phyloP scores from a whole-genome alignment of 2,888 invertebrate species.

The Eristalis pertinax region DNA sequence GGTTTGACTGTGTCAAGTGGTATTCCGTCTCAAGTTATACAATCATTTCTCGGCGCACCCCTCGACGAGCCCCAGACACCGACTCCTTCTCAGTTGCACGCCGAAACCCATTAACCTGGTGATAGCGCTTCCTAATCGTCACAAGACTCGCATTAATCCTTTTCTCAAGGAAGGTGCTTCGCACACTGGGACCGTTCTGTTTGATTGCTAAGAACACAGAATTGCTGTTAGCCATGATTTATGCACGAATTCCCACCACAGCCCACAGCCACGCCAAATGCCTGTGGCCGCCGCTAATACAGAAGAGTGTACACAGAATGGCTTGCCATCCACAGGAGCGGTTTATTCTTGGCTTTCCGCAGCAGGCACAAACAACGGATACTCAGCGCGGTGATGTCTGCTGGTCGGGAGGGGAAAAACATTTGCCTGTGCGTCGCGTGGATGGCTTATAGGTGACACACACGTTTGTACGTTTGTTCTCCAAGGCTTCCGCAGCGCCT shows the following conservation, averaged over 20 bases:
- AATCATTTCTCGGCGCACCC: not conserved
- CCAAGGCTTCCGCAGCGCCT: not conserved
- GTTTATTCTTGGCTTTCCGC: not conserved
- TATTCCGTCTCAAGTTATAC: not conserved
- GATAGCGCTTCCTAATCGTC: constrained; percentile 5
- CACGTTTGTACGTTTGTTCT: not conserved
- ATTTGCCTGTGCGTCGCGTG: constrained; percentile 5
- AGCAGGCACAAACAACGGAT: not conserved
- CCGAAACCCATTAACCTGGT: constrained; percentile 10
- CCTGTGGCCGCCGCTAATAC: not conserved
- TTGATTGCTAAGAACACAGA: constrained; percentile 4
- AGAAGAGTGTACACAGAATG: not conserved
- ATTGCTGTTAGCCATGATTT: constrained; percentile 8
- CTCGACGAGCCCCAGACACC: not conserved
- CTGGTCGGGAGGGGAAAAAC: not conserved
- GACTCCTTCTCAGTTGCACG: not conserved
- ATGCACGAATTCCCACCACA: constrained; percentile 9
- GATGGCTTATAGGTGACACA: not conserved
- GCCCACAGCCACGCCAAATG: not conserved
- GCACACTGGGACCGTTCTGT: not conserved
- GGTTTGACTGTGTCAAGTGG: not conserved
- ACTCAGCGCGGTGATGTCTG: not conserved
- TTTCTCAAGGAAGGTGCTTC: not conserved
- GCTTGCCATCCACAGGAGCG: not conserved
- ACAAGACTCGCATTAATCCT: not conserved